Percentiles rank a stretch among this genome's conserved stretches.
Conservation (phyloP, 1,140 invertebrate genomes). For the Cotesia chilonis region DNA sequence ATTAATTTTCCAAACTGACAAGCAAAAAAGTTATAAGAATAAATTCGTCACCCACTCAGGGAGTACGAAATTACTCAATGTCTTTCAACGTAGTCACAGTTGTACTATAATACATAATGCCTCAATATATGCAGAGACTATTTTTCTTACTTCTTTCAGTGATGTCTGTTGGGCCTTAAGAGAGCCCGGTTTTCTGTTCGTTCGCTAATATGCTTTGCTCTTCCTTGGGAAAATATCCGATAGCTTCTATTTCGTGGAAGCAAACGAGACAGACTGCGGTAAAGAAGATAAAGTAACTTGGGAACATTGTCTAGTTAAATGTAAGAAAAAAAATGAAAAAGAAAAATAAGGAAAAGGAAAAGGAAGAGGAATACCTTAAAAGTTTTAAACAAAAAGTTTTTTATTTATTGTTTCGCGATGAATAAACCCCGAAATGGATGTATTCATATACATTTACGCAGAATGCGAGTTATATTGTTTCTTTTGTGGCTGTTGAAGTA, state of each 20-base stretch:
- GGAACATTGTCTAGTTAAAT: background rate
- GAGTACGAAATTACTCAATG: slow-evolving; percentile 7
- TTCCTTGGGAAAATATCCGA: too few species aligned
- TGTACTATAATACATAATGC: slow-evolving; percentile 20
- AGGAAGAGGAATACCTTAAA: background rate
- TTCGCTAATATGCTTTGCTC: too few species aligned
- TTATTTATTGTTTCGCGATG: background rate
- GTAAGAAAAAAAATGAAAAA: background rate
- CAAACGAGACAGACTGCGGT: background rate
- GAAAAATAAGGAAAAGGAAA: background rate
- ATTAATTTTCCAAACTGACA: too few species aligned
- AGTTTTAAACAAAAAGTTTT: slow-evolving; percentile 4
- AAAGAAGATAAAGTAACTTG: slow-evolving; percentile 12
- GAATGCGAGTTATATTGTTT: background rate
- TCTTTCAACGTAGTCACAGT: slow-evolving; percentile 1
- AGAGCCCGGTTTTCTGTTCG: too few species aligned
- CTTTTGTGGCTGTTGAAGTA: background rate
- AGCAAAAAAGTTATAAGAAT: background rate
- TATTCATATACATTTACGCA: slow-evolving; percentile 10
- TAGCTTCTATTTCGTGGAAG: background rate
- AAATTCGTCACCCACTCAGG: slow-evolving; percentile 8
- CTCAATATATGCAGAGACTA: slow-evolving; percentile 16
- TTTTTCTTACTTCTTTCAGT: slow-evolving; percentile 7
- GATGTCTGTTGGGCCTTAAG: background rate
- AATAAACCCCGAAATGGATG: background rate